A percentile compares a stretch with the other conserved stretches of the same genome.
These are phyloP conservation scores for Manis javanica DNA, from an alignment of 2,797 vertebrate species.

Conservation along the genomic window DNA sequence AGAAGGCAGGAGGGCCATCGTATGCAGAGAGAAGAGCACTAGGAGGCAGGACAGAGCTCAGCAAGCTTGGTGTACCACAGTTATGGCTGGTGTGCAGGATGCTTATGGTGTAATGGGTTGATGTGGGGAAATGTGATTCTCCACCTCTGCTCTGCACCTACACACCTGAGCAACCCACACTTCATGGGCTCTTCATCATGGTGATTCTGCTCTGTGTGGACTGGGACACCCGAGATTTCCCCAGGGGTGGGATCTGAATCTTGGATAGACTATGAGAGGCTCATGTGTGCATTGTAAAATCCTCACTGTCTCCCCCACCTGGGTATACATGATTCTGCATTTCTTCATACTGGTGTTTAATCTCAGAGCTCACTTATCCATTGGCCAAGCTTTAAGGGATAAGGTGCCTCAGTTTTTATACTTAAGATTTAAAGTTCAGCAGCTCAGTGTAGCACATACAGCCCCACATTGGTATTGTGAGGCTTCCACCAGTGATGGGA, in stretches of 20 bases:
- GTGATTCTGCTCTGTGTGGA: background rate
- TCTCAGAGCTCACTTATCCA: background rate
- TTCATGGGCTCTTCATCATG: background rate
- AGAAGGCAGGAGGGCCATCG: background rate
- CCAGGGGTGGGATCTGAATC: background rate
- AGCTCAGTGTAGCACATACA: background rate
- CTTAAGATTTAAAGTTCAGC: background rate
- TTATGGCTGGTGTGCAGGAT: background rate
- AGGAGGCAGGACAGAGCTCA: background rate
- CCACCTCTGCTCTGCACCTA: background rate
- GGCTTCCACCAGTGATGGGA: background rate
- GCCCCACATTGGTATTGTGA: rapidly evolving
- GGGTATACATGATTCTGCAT: background rate
- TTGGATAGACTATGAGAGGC: background rate
- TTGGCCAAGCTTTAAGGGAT: background rate
- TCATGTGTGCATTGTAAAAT: background rate
- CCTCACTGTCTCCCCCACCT: background rate
- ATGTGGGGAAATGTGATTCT: background rate
- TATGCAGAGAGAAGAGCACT: background rate
- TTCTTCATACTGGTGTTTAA: background rate
- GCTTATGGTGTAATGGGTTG: background rate
- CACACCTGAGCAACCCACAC: background rate
- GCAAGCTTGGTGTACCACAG: background rate
- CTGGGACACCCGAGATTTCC: background rate
- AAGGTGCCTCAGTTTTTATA: background rate